Base-by-base conservation (phyloP, 1,140 invertebrate species). In the Magallana gigas region DNA sequence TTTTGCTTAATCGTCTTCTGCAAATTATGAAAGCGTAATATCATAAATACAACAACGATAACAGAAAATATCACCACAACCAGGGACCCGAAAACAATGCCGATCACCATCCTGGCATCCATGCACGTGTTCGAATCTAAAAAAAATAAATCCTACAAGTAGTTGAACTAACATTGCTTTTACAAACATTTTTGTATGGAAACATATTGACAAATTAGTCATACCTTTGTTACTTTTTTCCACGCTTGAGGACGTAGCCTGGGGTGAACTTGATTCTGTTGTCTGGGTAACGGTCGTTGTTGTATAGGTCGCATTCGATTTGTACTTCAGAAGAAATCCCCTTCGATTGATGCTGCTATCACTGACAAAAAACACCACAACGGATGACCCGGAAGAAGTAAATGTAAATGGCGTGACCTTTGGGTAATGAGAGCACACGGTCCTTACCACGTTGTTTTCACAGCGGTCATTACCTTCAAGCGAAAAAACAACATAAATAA, bases 351-450 rank as follows among this genome's bases (percentile, higher is more conserved):
- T 85, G n/a, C 81, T 86, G 60, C 82, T 59, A 64, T 88, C 88
- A 84, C 88, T 88, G 12, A 84, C 81, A 23, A 88, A 86, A 62
- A 85, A 64, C 4, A 88, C 68, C 6, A 86, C 68, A 23, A 81
- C 88, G 29, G 85, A 68, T 68, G 88, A 18, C 68, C 83, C 71
- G 23, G 82, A 84, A 12, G 88, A 88, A 7, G 82, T 86, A 60
- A 59, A 84, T 60, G 83, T 86, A 29, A 80, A 88, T 0, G 88
- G 85, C 29, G 82, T 57, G 8, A 83, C 83, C n/a, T 84, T 71
- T 2, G 88, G 88, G 59, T 88, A 88, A 29, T 88, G 85, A 76
- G 81, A 76, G 56, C 88, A 88, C 58, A 88, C 85, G 8, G 84
- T 85, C 16, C 57, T 56, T 9, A 84, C 71, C 18, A 57, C 60